phyloP scores from a whole-genome alignment of 2,888 invertebrate species.

The Netelia inedita region DNA sequence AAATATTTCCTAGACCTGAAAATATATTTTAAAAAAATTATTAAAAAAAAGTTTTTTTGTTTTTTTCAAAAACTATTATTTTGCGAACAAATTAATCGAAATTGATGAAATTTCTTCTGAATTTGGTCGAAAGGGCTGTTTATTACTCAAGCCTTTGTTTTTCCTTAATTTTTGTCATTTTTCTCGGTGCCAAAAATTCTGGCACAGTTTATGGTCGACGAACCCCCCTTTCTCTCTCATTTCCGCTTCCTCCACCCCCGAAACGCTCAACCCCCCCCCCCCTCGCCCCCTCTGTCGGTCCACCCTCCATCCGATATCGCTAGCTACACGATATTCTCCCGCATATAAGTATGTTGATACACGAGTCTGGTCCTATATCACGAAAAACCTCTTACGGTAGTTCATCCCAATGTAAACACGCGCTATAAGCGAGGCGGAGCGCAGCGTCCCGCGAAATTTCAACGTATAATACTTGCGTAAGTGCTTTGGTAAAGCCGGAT shows the following conservation, averaged over 20 bases:
- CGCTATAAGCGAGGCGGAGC: slow-evolving; percentile 6
- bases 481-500: slow-evolving; percentile 31
- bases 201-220: background rate
- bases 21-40: background rate
- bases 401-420: slow-evolving; percentile 54
- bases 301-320: slow-evolving; percentile 12
- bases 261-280: background rate
- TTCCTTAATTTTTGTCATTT: background rate
- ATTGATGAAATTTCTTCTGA: background rate
- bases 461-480: slow-evolving; percentile 45
- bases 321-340: slow-evolving; percentile 1
- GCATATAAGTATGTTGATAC: slow-evolving; percentile 45
- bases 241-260: background rate
- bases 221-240: background rate
- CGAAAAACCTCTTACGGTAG: slow-evolving; percentile 46
- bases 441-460: background rate
- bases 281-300: background rate
- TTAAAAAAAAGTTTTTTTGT: background rate
- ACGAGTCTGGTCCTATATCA: slow-evolving; percentile 41
- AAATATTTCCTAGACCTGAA: background rate
- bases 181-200: background rate
- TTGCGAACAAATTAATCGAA: background rate
- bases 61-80: background rate
- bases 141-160: background rate
- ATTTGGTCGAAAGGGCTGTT: background rate